A percentile compares a stretch with the other conserved stretches of the same genome.
These are phyloP conservation scores for Erythrolamprus reginae DNA, from an alignment of 2,113 vertebrate species.

Conservation along the genomic window DNA sequence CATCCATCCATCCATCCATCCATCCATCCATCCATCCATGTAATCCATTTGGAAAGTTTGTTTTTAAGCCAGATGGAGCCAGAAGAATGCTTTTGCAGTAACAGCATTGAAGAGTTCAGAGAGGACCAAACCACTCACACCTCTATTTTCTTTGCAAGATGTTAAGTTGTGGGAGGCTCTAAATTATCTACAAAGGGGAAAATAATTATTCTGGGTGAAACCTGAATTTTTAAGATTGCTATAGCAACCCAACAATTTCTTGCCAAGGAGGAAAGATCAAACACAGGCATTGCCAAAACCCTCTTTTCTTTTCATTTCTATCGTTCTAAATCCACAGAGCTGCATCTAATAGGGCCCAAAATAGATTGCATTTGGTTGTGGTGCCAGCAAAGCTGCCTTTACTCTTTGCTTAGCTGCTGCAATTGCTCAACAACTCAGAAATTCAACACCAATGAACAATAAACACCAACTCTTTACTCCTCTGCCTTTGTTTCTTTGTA, in stretches of 20 bases:
- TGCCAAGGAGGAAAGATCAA: neutral
- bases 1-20: neutral
- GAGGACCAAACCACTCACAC: neutral
- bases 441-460: neutral
- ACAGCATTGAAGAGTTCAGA: neutral
- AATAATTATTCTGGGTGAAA: neutral
- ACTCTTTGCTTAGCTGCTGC: neutral
- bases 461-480: neutral
- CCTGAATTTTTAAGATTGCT: conserved; percentile 19
- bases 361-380: neutral
- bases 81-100: neutral
- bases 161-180: neutral
- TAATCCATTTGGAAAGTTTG: neutral
- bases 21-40: neutral
- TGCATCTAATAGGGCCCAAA: conserved; percentile 8
- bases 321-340: conserved; percentile 1
- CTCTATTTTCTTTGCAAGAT: neutral
- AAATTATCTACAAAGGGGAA: neutral
- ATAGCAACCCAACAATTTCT: conserved; percentile 12
- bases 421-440: conserved; percentile 1
- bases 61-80: neutral
- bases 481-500: neutral
- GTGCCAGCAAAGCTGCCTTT: conserved; percentile 9
- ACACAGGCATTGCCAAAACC: neutral
- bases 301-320: neutral